These are phyloP conservation scores for Trachurus trachurus DNA, from an alignment of 2,797 vertebrate species.

Conservation along the genomic window DNA sequence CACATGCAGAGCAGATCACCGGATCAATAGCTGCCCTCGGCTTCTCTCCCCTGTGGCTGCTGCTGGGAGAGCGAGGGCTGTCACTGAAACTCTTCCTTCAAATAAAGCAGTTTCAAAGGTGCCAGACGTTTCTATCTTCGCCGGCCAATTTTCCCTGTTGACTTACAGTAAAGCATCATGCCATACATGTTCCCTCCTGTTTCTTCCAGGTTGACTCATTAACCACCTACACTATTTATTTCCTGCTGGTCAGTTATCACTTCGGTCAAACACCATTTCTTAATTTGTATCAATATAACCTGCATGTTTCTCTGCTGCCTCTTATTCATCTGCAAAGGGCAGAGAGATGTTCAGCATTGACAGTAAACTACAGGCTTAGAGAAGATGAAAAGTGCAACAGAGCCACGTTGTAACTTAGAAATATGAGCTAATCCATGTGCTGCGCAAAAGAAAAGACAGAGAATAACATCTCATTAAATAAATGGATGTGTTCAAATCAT, in stretches of 20 bases:
- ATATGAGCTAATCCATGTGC: neutral
- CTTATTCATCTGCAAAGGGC: conserved; percentile 9
- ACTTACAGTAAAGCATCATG: conserved; percentile 10
- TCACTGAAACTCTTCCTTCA: conserved; percentile 40
- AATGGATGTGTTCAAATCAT: neutral
- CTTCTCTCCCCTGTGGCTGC: conserved; percentile 36
- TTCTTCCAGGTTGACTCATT: conserved; percentile 17
- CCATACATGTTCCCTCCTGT: neutral
- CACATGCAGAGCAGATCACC: conserved; percentile 64
- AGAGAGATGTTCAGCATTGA: neutral
- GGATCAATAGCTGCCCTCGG: conserved; percentile 67
- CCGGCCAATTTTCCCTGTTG: neutral
- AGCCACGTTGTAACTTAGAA: neutral
- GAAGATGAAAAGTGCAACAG: neutral
- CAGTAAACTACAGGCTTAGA: neutral
- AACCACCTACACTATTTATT: conserved; percentile 10
- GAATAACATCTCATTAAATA: neutral
- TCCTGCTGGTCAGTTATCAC: conserved; percentile 7
- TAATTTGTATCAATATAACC: neutral
- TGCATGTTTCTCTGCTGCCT: neutral
- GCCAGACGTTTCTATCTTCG: conserved; percentile 17
- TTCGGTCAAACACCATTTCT: neutral
- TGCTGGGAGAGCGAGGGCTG: conserved; percentile 24
- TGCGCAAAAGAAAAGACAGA: neutral
- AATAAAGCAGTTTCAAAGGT: conserved; percentile 49